Conservation (phyloP, 2,888 invertebrate genomes). For the Deroplatys truncata region DNA sequence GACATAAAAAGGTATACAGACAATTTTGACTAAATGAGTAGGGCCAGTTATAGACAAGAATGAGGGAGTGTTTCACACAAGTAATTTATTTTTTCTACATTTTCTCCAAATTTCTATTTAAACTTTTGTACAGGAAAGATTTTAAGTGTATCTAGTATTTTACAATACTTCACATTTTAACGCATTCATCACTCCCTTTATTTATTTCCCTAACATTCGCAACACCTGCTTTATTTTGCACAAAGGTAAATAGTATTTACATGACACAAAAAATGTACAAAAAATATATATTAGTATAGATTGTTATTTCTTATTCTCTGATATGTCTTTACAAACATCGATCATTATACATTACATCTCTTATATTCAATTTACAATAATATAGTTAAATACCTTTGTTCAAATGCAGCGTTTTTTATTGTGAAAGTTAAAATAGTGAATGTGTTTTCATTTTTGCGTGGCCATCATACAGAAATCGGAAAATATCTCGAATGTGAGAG, state of each 20-base stretch:
- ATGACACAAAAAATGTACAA: slow-evolving; percentile 15
- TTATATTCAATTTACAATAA: background rate
- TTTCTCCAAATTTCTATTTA: background rate
- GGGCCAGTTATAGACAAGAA: background rate
- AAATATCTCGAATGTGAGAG: too few species aligned
- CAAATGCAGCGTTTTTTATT: background rate
- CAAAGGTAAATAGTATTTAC: background rate
- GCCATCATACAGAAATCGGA: too few species aligned
- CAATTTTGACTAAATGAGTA: background rate
- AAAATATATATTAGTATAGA: slow-evolving; percentile 6
- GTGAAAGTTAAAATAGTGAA: background rate
- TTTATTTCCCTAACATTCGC: background rate
- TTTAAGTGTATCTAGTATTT: background rate
- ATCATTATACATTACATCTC: background rate
- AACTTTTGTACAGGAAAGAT: background rate
- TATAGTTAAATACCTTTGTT: background rate
- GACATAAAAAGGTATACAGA: background rate
- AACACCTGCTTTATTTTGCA: background rate
- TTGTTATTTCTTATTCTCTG: slow-evolving; percentile 2
- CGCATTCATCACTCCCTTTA: background rate
- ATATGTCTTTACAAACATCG: slow-evolving; percentile 12
- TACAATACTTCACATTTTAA: background rate
- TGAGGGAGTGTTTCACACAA: background rate
- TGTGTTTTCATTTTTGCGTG: background rate
- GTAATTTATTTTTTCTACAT: background rate